These are phyloP conservation scores for Typhlichthys eigenmanni DNA, from an alignment of 2,797 vertebrate species.

Conservation along the genomic window DNA sequence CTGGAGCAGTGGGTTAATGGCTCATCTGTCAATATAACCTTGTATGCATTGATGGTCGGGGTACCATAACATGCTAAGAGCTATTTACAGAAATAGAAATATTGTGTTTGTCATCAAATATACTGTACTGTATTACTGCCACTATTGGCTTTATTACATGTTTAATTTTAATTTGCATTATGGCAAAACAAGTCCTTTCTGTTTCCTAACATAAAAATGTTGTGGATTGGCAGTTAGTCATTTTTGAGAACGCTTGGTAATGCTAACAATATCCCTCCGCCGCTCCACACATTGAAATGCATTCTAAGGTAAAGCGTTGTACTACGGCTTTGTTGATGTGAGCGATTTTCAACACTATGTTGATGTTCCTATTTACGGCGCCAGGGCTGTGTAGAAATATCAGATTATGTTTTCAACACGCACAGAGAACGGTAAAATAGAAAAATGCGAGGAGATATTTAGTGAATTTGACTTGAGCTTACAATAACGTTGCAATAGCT, in stretches of 20 bases:
- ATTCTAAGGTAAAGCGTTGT: too few relatives aligned
- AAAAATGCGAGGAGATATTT: too few relatives aligned
- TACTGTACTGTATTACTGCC: slow-evolving; percentile 23
- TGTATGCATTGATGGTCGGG: slow-evolving; percentile 43
- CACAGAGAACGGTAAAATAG: too few relatives aligned
- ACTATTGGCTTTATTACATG: slow-evolving; percentile 24
- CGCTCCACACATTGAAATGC: too few relatives aligned
- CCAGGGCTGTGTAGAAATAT: too few relatives aligned
- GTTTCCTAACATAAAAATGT: slow-evolving; percentile 38
- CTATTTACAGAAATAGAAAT: slow-evolving; percentile 31
- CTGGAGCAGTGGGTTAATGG: slow-evolving; percentile 40
- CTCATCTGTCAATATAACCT: slow-evolving; percentile 36
- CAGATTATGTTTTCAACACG: too few relatives aligned
- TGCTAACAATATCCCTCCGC: too few relatives aligned
- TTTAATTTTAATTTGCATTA: slow-evolving; percentile 28
- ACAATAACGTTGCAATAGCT: slow-evolving; percentile 36
- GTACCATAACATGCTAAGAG: slow-evolving; percentile 19
- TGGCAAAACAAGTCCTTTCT: slow-evolving; percentile 13
- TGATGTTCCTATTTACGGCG: too few relatives aligned
- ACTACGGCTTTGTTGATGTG: too few relatives aligned
- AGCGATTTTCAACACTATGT: too few relatives aligned
- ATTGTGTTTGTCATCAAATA: slow-evolving; percentile 34
- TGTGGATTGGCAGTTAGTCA: slow-evolving; percentile 30
- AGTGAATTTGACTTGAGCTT: too few relatives aligned
- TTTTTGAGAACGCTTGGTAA: too few relatives aligned